Base-by-base conservation (phyloP, 2,888 invertebrate species). In the Saturnia pavonia region DNA sequence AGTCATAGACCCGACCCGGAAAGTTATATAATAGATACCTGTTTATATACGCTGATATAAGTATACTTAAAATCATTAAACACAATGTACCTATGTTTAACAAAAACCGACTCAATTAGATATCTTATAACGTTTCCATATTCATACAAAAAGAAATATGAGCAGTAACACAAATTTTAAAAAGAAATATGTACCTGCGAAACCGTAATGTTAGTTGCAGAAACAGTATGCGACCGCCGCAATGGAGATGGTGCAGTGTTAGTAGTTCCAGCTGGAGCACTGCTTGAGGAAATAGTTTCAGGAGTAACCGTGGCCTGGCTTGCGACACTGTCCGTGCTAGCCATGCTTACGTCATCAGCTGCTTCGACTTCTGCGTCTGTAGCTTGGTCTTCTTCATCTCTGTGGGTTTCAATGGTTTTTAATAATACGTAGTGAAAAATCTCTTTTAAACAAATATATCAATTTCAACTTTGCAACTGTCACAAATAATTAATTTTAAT, bases 271-370 rank as follows among this genome's bases (percentile, higher is more conserved):
- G 82, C 88, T 0, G 93, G 93, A 0, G 93, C 92, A 71, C 92
- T 92, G 75, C 90, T 90, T 0, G 91, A 84, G 0, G 92, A 91
- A 1, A 88, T 87, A 0, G 86, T 89, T 77, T 92, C 93, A 0
- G 92, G 92, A 0, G 92, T 91, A 25, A 92, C 82, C 0, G 92
- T 92, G 1, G 90, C 88, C 57, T 90, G 88, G 68, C 92, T 92
- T 12, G 81, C 87, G 0, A 74, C 86, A 74, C 91, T 91, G 14
- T 79, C 83, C 0, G 77, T 88, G 71, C 91, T 91, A 0, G 78
- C 84, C 0, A 86, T 86, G 72, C 91, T 91, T 0, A 76, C 78
- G 71, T 84, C 86, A 71, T 89, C 89, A 14, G 75, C 75, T 25
- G 72, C 81, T 9, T 90, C 91, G 0, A 73, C 82, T 72, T 92